phyloP scores from a whole-genome alignment of 2,888 invertebrate species.

The Dermolepida albohirtum region DNA sequence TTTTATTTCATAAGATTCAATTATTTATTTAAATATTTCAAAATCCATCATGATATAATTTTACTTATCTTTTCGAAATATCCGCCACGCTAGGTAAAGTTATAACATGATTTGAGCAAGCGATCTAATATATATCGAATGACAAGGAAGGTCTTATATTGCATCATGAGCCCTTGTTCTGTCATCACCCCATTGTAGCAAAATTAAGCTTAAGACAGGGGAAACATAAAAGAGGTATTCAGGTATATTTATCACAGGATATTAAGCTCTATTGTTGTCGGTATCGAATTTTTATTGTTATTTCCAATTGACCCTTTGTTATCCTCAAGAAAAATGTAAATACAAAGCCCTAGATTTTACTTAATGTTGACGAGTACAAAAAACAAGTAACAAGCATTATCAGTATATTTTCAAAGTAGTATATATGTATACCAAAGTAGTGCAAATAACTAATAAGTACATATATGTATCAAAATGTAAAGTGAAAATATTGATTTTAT shows the following conservation, averaged over 20 bases:
- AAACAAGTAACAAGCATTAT: not conserved
- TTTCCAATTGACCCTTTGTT: slow-evolving; percentile 35
- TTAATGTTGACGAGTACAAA: slow-evolving; percentile 20
- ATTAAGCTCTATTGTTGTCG: slow-evolving; percentile 50
- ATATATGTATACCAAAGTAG: too few relatives aligned
- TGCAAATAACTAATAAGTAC: too few relatives aligned
- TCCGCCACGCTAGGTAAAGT: too few relatives aligned
- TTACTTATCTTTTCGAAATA: too few relatives aligned
- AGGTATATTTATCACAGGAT: slow-evolving; percentile 51
- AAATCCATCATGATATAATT: too few relatives aligned
- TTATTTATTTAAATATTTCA: too few relatives aligned
- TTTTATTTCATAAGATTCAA: too few relatives aligned
- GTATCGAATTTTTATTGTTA: slow-evolving; percentile 48
- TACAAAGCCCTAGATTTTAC: slow-evolving; percentile 40
- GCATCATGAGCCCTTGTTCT: slow-evolving; percentile 5
- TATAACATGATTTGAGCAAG: too few relatives aligned
- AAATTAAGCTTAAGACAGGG: slow-evolving; percentile 49
- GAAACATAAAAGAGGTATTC: slow-evolving; percentile 49
- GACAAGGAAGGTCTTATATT: not conserved
- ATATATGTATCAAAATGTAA: too few relatives aligned
- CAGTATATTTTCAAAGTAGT: too few relatives aligned
- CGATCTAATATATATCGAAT: slow-evolving; percentile 21
- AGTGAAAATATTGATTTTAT: too few relatives aligned
- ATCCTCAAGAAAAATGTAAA: slow-evolving; percentile 46
- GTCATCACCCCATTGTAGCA: slow-evolving; percentile 41